Evolutionary conservation across 2,797 vertebrate genomes (phyloP), one percentile per base, ranked within the genome.

Genomic region (Nothura maculosa): DNA sequence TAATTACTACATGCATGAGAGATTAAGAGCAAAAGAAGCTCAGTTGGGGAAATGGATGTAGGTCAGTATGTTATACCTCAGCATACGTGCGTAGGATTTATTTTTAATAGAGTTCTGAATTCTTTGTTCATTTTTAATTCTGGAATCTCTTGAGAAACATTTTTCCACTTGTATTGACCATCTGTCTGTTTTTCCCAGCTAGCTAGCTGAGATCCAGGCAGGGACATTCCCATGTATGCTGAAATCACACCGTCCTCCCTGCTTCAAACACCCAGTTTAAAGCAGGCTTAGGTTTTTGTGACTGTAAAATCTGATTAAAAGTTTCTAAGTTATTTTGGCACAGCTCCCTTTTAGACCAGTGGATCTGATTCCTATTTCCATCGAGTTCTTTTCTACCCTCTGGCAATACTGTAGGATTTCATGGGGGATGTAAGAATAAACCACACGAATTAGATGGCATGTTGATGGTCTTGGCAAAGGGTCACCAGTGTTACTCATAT

Each of bases 71-170:
- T 77, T 85, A 74, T 11, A 6, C 54, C 72, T 55, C 38, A 81
- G 72, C 52, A 83, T 50, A 76, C 66, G 27, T 47, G 28, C 27
- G 0, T 67, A 63, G 76, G 24, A 70, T 27, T 90, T n/a, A 36
- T 83, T 93, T 66, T 73, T 38, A 30, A 91, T 43, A 60, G 47
- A 88, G 73, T 28, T 90, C 54, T 63, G 27, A 73, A 47, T 13
- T 2, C 12, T 81, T 81, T 81, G 34, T 91, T 91, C 0, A 1
- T 81, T 93, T 94, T 86, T 82, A 90, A 79, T 90, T 47, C 27
- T 90, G 47, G 7, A 91, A 36, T 81, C 34, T 63, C 60, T 36
- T 69, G 52, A 86, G 57, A 84, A 92, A 63, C 4, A 10, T 54
- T 83, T 43, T 85, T 68, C 32, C 8, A 27, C 43, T 86, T 81